phyloP scores from a whole-genome alignment of 2,797 vertebrate genomes.

The Lutjanus campechanus region DNA sequence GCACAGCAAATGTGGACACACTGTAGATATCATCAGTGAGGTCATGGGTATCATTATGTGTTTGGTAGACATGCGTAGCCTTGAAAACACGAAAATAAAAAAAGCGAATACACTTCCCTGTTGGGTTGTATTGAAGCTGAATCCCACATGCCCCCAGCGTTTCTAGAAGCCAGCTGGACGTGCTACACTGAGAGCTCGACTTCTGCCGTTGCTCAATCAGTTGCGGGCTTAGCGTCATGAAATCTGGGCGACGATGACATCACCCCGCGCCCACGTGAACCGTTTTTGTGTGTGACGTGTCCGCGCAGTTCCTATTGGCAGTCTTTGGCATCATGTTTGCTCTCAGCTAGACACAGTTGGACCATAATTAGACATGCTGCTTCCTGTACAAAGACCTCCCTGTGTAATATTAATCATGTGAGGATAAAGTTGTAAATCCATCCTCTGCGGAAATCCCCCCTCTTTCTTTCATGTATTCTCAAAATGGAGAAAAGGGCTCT shows the following conservation, averaged over 20 bases:
- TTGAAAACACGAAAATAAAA: slow-evolving; percentile 54
- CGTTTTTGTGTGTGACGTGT: slow-evolving; percentile 70
- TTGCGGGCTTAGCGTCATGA: slow-evolving; percentile 81
- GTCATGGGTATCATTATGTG: slow-evolving; percentile 58
- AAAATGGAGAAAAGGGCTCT: slow-evolving; percentile 53
- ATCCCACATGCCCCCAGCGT: slow-evolving; percentile 29
- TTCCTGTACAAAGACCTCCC: slow-evolving; percentile 87
- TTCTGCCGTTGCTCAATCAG: slow-evolving; percentile 86
- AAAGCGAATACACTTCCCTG: neutral
- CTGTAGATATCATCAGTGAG: slow-evolving; percentile 68
- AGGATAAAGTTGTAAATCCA: slow-evolving; percentile 86
- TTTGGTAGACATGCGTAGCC: slow-evolving; percentile 56
- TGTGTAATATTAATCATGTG: slow-evolving; percentile 88
- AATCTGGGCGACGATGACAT: slow-evolving; percentile 88
- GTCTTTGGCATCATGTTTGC: slow-evolving; percentile 82
- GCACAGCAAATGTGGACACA: slow-evolving; percentile 58
- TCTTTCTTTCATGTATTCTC: slow-evolving; percentile 72
- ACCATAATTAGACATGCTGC: slow-evolving; percentile 85
- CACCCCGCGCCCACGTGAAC: slow-evolving; percentile 89
- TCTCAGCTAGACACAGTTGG: slow-evolving; percentile 85
- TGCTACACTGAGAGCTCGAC: slow-evolving; percentile 77
- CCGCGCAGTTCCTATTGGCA: slow-evolving; percentile 74
- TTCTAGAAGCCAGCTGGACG: slow-evolving; percentile 80
- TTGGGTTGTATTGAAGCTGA: slow-evolving; percentile 43
- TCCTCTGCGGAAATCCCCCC: slow-evolving; percentile 82